Evolutionary conservation across 1,140 invertebrate genomes (phyloP).

Genomic region (Polypedilum vanderplanki): DNA sequence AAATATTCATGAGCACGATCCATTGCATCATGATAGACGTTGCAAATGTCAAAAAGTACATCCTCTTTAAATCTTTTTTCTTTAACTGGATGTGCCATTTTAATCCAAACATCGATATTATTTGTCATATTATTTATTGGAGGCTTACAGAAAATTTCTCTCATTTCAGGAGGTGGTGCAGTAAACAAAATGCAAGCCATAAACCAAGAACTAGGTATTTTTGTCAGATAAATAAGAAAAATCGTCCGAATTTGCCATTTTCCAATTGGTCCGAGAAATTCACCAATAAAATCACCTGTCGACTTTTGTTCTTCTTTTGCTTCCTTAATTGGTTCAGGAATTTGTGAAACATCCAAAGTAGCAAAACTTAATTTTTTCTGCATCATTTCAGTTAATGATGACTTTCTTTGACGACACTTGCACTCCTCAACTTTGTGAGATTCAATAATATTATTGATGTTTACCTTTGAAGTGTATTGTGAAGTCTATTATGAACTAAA

Average conservation of each 20-base stretch:
- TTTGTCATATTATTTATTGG: conserved; percentile 32
- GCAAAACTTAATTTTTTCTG: not conserved
- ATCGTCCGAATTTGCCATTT: conserved; percentile 34
- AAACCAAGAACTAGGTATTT: conserved; percentile 36
- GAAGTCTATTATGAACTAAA: not conserved
- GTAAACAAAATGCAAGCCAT: conserved; percentile 37
- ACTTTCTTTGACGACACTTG: not conserved
- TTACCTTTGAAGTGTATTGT: not conserved
- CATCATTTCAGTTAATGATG: not conserved
- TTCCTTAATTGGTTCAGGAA: not conserved
- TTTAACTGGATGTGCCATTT: conserved; percentile 42
- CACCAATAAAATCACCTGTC: not conserved
- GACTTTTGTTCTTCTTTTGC: not conserved
- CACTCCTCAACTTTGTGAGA: not conserved
- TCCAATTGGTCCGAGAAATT: conserved; percentile 30
- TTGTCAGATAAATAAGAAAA: conserved; percentile 33
- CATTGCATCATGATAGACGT: conserved; percentile 41
- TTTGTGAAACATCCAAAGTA: not conserved
- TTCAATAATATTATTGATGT: not conserved
- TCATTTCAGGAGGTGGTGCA: conserved; percentile 37
- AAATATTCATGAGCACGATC: conserved; percentile 40
- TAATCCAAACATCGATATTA: conserved; percentile 37
- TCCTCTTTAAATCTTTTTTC: conserved; percentile 42
- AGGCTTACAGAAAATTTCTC: conserved; percentile 43
- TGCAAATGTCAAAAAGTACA: conserved; percentile 42